These are phyloP conservation scores for Xanthia icteritia DNA, from an alignment of 2,888 invertebrate genomes.

Conservation along the genomic window DNA sequence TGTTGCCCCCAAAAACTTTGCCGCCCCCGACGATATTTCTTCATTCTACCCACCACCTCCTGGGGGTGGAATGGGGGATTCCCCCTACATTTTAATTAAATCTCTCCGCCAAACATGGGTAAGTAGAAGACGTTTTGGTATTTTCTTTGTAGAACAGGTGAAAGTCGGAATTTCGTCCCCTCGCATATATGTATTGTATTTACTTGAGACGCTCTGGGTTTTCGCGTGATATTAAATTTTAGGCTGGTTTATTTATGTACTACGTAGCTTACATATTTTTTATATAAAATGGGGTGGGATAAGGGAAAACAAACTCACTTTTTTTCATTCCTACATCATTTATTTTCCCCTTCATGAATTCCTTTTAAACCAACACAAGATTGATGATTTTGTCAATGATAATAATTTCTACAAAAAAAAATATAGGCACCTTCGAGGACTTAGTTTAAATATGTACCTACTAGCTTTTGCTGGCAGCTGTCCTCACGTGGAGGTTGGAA, in stretches of 20 bases:
- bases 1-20: constrained; percentile 84
- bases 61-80: constrained; percentile 46
- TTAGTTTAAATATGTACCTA: not conserved
- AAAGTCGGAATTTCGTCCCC: constrained; percentile 67
- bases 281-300: not conserved
- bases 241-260: constrained; percentile 22
- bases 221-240: constrained; percentile 48
- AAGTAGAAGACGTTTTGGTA: constrained; percentile 82
- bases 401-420: not conserved
- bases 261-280: constrained; percentile 3
- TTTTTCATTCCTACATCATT: not conserved
- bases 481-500: too few relatives aligned
- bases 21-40: constrained; percentile 80
- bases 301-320: too few relatives aligned
- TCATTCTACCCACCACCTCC: constrained; percentile 70
- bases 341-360: not conserved
- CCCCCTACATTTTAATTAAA: constrained; percentile 88
- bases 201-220: constrained; percentile 39
- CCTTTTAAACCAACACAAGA: not conserved
- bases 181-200: constrained; percentile 51
- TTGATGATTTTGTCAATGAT: not conserved
- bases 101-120: constrained; percentile 81
- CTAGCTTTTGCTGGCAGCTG: too few relatives aligned
- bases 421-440: not conserved
- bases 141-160: constrained; percentile 86